Conservation (phyloP, 2,113 vertebrate genomes). For the Anarrhichthys ocellatus region DNA sequence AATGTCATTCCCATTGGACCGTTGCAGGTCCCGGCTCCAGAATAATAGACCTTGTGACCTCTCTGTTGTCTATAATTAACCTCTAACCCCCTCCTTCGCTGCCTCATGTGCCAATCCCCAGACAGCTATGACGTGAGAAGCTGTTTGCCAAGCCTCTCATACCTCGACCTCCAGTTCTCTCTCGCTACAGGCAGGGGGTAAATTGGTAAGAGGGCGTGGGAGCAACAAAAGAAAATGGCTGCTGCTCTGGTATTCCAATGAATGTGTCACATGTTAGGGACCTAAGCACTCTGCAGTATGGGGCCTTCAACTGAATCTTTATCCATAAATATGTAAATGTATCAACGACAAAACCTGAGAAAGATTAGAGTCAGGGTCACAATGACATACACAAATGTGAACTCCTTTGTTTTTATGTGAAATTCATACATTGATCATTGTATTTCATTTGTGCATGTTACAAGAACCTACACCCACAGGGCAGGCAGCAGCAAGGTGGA, state of each 20-base stretch:
- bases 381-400: not conserved
- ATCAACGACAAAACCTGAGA: not conserved
- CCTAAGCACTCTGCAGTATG: not conserved
- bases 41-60: constrained; percentile 88
- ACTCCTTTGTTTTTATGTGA: not conserved
- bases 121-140: constrained; percentile 81
- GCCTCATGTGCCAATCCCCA: constrained; percentile 57
- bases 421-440: not conserved
- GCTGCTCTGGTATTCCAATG: constrained; percentile 13
- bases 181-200: not conserved
- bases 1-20: constrained; percentile 82
- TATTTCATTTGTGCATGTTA: not conserved
- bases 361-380: not conserved
- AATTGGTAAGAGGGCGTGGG: not conserved
- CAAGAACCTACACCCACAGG: not conserved
- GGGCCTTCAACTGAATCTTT: not conserved
- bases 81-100: constrained; percentile 85
- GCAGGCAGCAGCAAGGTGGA: not conserved
- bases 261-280: constrained; percentile 7
- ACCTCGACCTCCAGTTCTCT: constrained; percentile 62
- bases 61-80: constrained; percentile 94
- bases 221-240: constrained; percentile 55
- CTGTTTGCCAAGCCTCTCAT: constrained; percentile 84
- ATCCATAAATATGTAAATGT: not conserved
- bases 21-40: constrained; percentile 86